Conservation (phyloP, 2,113 vertebrate genomes). For the Nothocercus nigrocapillus region DNA sequence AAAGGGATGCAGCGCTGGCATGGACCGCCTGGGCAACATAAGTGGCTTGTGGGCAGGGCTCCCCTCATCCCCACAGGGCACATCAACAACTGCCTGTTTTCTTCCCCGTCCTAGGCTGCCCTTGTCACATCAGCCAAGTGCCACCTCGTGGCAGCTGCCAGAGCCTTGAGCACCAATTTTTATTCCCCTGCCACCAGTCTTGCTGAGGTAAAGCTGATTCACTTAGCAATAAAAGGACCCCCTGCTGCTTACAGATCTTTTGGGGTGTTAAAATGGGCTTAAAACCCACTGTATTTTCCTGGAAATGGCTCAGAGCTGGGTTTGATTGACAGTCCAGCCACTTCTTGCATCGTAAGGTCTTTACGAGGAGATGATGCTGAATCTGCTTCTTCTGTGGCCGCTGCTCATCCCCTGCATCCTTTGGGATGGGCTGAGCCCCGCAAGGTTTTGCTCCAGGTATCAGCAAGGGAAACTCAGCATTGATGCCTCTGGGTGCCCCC, state of each 20-base stretch:
- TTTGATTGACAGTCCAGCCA: not conserved
- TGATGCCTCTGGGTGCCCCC: not conserved
- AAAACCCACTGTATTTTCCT: not conserved
- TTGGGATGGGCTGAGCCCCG: not conserved
- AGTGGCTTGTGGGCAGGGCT: not conserved
- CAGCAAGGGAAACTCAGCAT: not conserved
- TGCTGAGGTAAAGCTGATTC: not conserved
- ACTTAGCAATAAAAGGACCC: not conserved
- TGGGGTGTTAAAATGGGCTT: not conserved
- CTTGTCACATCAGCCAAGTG: not conserved
- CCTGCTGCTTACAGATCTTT: not conserved
- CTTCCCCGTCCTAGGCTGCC: not conserved
- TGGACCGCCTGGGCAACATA: not conserved
- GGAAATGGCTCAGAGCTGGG: not conserved
- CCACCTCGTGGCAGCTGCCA: not conserved
- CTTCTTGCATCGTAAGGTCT: not conserved
- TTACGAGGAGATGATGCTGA: not conserved
- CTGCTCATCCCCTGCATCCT: rapidly evolving
- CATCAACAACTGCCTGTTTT: not conserved
- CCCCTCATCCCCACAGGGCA: not conserved
- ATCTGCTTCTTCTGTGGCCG: not conserved
- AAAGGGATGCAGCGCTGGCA: not conserved
- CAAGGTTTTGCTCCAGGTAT: not conserved
- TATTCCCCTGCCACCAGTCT: not conserved
- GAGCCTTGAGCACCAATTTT: not conserved